phyloP scores from a whole-genome alignment of 2,888 invertebrate genomes.

The Yponomeuta evonymella region DNA sequence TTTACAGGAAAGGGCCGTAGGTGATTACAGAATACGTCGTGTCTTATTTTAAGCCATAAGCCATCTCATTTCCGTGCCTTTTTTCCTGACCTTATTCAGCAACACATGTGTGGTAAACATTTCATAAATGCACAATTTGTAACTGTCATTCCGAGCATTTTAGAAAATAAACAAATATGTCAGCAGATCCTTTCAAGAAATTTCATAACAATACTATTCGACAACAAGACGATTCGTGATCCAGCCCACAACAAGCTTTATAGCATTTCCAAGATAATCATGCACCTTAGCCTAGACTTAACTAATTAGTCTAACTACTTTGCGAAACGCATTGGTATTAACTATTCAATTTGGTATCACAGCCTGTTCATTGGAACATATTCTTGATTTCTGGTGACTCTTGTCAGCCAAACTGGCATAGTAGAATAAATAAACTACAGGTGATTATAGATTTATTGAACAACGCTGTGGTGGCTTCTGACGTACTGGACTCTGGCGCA shows the following conservation, averaged over 20 bases:
- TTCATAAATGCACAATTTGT: no score
- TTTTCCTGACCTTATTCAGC: no score
- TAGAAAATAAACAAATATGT: no score
- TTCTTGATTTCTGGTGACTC: slow-evolving; percentile 25
- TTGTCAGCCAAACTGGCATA: slow-evolving; percentile 46
- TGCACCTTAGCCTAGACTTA: slow-evolving; percentile 10
- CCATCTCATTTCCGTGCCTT: no score
- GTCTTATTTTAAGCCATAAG: no score
- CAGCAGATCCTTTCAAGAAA: no score
- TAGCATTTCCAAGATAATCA: slow-evolving; percentile 3
- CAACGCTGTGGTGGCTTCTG: slow-evolving; percentile 30
- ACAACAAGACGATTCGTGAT: not conserved
- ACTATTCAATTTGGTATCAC: slow-evolving; percentile 51
- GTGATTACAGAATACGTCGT: no score
- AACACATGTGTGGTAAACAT: no score
- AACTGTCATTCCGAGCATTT: no score
- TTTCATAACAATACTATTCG: no score
- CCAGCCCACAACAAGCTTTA: not conserved
- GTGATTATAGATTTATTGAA: slow-evolving; percentile 26
- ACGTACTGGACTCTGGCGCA: slow-evolving; percentile 45
- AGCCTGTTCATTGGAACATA: slow-evolving; percentile 56
- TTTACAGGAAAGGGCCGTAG: no score
- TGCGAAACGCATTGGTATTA: slow-evolving; percentile 31
- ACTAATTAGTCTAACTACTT: slow-evolving; percentile 16
- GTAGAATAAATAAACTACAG: slow-evolving; percentile 34